Conservation (phyloP, 1,140 invertebrate genomes). For the Drosophila serrata region DNA sequence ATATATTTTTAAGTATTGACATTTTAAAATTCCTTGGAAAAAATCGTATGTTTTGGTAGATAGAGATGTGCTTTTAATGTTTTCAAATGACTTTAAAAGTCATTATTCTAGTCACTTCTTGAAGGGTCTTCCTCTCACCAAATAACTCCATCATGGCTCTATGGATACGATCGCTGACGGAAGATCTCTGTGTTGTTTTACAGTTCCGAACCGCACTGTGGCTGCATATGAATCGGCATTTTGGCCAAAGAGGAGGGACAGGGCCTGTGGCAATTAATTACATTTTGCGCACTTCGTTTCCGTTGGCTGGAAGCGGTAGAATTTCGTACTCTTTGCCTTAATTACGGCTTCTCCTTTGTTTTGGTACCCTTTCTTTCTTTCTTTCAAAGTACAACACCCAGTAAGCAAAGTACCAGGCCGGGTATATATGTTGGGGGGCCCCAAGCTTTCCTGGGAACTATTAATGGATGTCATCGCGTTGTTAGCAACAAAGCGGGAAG, state of each 20-base stretch:
- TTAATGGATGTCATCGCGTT: constrained; percentile 40
- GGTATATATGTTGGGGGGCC: constrained; percentile 21
- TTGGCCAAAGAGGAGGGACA: constrained; percentile 4
- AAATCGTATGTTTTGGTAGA: no score
- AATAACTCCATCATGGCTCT: constrained; percentile 16
- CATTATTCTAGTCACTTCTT: constrained; percentile 1
- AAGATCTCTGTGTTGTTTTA: constrained; percentile 20
- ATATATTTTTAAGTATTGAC: not conserved
- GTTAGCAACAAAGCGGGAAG: constrained; percentile 15
- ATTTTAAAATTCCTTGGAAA: not conserved
- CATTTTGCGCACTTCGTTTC: constrained; percentile 83
- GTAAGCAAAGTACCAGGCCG: constrained; percentile 8
- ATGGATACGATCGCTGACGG: constrained; percentile 17
- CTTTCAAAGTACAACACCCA: constrained; percentile 1
- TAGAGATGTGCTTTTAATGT: no score
- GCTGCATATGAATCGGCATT: constrained; percentile 43
- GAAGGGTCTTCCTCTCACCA: not conserved
- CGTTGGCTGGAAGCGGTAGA: constrained; percentile 59
- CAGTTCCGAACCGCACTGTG: constrained; percentile 40
- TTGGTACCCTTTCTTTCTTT: not conserved
- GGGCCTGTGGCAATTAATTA: constrained; percentile 70
- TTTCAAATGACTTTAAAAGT: not conserved
- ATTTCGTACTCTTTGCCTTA: constrained; percentile 57
- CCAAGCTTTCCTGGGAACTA: constrained; percentile 5
- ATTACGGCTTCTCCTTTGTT: constrained; percentile 60